Base-by-base conservation (phyloP, 37 sponge, comb jelly and placozoan genomes). In the Corticium candelabrum region DNA sequence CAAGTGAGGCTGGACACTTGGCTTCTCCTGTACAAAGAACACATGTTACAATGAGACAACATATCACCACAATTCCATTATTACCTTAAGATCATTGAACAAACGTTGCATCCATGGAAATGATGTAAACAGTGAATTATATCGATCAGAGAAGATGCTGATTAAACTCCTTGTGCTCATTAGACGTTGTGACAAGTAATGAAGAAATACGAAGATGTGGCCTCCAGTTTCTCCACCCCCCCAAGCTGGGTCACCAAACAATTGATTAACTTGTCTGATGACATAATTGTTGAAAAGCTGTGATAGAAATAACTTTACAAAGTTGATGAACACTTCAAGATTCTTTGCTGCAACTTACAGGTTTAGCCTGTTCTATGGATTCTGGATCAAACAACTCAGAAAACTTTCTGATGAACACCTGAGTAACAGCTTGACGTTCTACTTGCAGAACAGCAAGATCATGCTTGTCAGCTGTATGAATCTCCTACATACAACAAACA, bases 391-490 rank as follows among this genome's bases (percentile, higher is more conserved):
- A 79, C 37, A 70, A 75, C 38, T 32, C 15, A 35, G 88, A 83
- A 29, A 79, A 69, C 39, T 82, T 40, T 68, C 76, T 73, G 2
- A 85, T 67, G 56, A 87, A 29, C 15, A 85, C 77, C 74, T 93
- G 94, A 7, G 85, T 38, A 2, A 93, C 82, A 35, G 94, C 94
- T 87, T 93, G 94, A 40, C 76, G 75, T 72, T 93, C 94, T 27
- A 93, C 82, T 35, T 81, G 85, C 38, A 89, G 77, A 1, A 92
- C 68, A n/a, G n/a, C n/a, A n/a, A n/a, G n/a, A n/a, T n/a, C n/a
- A 0, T 86, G 73, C 78, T 62, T 78, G 1, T 84, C 81, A 2
- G 39, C 76, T 35, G 83, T 7, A 69, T 79, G 37, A 2, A n/a
- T 11, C 62, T 50, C 62, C 11, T 50, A 11, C 62, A 50, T 50